A percentile compares a stretch with the other conserved stretches of the same genome.
Conservation (phyloP, 2,888 invertebrate genomes). For the Cheilosia variabilis region DNA sequence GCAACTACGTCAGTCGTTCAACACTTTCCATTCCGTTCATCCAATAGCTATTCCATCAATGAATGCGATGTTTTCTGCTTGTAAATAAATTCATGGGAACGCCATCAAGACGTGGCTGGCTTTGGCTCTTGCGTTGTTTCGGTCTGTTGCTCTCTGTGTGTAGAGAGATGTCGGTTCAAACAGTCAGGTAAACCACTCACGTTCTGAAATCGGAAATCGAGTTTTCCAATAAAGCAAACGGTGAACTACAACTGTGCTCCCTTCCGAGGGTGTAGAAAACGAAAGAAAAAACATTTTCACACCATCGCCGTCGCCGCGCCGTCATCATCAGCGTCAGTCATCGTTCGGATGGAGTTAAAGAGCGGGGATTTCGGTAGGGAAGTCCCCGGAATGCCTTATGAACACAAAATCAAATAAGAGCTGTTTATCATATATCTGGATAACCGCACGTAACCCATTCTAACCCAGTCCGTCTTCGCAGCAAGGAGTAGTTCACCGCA, state of each 20-base stretch:
- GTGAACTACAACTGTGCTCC: conserved; percentile 34
- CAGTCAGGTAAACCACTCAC: conserved; percentile 68
- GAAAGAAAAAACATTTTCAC: conserved; percentile 56
- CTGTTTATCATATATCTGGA: conserved; percentile 67
- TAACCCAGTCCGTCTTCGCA: conserved; percentile 14
- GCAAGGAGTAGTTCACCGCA: conserved; percentile 21
- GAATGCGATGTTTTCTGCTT: conserved; percentile 37
- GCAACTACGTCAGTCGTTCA: conserved; percentile 26
- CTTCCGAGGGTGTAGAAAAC: neutral
- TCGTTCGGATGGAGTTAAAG: neutral
- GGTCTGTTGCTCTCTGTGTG: neutral
- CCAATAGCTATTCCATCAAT: conserved; percentile 24
- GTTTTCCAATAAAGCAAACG: conserved; percentile 67
- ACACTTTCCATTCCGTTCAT: conserved; percentile 24
- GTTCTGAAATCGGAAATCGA: conserved; percentile 68
- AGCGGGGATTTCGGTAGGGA: neutral
- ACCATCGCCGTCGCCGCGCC: neutral
- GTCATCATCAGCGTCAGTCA: conserved; percentile 64
- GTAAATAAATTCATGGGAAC: conserved; percentile 62
- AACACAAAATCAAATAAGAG: conserved; percentile 67
- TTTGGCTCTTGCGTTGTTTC: neutral
- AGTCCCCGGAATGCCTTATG: conserved; percentile 49
- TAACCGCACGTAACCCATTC: conserved; percentile 44
- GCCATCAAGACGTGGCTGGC: conserved; percentile 34
- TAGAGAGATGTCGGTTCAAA: neutral